A percentile compares a stretch with the other conserved stretches of the same genome.
Conservation (phyloP, 1,140 invertebrate species). For the Cotesia glomerata region DNA sequence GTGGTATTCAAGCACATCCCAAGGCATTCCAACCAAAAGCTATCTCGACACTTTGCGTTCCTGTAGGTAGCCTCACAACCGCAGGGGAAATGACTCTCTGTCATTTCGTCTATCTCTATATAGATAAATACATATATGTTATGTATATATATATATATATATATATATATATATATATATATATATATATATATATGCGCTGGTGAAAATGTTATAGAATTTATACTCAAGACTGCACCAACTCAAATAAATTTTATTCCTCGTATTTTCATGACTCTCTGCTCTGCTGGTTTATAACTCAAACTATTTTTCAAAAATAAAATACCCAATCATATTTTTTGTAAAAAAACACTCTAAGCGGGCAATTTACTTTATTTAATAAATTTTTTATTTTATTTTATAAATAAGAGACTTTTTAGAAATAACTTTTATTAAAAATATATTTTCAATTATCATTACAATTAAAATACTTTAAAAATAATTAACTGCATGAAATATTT, state of each 20-base stretch:
- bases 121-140: background rate
- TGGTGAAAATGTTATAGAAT: background rate
- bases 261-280: background rate
- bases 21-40: constrained; percentile 8
- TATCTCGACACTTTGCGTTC: constrained; percentile 23
- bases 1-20: constrained; percentile 17
- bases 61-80: constrained; percentile 14
- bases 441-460: too few species aligned
- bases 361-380: background rate
- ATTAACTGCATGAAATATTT: too few species aligned
- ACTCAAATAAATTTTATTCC: constrained; percentile 18
- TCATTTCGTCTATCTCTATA: constrained; percentile 21
- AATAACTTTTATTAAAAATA: too few species aligned
- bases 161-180: background rate
- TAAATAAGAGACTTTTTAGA: too few species aligned
- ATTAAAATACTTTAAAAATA: too few species aligned
- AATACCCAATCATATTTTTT: too few species aligned
- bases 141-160: background rate
- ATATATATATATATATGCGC: background rate
- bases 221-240: background rate
- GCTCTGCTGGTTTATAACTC: background rate
- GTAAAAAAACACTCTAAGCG: too few species aligned
- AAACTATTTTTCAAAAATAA: background rate
- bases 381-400: too few species aligned
- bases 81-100: constrained; percentile 20